Percentiles rank a stretch among this genome's conserved stretches.
Conservation (phyloP, 2,113 vertebrate species). For the Phyllostomus discolor region DNA sequence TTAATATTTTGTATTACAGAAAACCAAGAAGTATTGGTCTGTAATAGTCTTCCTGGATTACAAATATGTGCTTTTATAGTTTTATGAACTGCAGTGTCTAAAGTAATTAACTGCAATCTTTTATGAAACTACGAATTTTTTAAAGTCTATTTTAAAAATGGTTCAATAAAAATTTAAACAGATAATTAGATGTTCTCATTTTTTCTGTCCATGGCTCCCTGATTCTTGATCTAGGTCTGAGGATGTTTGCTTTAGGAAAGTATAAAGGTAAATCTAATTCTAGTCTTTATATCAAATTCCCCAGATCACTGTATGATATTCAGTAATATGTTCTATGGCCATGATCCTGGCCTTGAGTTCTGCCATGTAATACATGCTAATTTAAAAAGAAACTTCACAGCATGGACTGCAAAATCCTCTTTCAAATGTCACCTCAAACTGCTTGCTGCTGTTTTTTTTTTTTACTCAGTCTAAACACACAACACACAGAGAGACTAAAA, state of each 20-base stretch:
- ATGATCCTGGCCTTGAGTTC: not conserved
- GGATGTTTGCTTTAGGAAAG: not conserved
- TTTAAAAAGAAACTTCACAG: not conserved
- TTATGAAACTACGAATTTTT: too few relatives aligned
- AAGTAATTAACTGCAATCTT: not conserved
- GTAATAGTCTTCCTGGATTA: not conserved
- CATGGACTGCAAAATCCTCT: not conserved
- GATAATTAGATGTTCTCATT: not conserved
- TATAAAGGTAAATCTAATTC: not conserved
- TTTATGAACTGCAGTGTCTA: not conserved
- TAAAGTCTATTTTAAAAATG: not conserved
- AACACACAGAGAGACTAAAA: not conserved
- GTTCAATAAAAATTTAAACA: not conserved
- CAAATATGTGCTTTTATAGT: not conserved
- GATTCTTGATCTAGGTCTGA: not conserved
- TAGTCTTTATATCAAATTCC: not conserved
- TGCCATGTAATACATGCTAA: not conserved
- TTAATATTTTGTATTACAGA: not conserved
- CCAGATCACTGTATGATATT: not conserved
- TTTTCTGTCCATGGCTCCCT: not conserved
- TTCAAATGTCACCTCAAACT: not conserved
- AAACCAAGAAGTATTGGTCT: not conserved
- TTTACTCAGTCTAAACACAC: not conserved
- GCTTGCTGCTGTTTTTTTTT: not conserved
- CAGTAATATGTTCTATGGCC: not conserved